Evolutionary conservation across 2,888 invertebrate species (phyloP), one percentile per base, ranked within the genome.

Genomic region (Chrysodeixis includens): DNA sequence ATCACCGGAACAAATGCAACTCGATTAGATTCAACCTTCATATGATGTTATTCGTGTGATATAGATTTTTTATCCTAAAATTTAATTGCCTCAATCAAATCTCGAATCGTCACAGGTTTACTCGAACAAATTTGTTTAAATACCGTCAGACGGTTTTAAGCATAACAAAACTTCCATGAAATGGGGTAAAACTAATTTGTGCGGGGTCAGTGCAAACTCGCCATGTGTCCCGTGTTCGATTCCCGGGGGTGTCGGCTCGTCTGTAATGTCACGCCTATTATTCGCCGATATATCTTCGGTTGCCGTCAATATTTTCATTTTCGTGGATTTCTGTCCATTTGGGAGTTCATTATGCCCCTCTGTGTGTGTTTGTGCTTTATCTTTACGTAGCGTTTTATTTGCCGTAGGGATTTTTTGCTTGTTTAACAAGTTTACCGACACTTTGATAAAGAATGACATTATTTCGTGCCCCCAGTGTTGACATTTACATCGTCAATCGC

Each of bases 211-310:
- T 81, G 67, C 70, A 65, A 77, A 78, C 83, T 84, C 82, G 89
- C 92, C 94, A 94, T 94, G 93, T 95, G 94, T 82, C 84, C 83
- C 81, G 71, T 84, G 91, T 93, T 93, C 84, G 86, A 90, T 86
- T 93, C 94, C 94, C 93, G 91, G 93, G 93, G 91, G 89, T 87
- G 85, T 84, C 85, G 82, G 76, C 70, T 78, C 81, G 84, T 83
- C 84, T 86, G 87, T 90, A 93, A 93, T 94, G 94, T 94, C 91
- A 94, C 93, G 94, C 92, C 90, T 94, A 91, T 95, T 94, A 93
- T 91, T 90, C 86, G 82, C 86, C 93, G 88, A 94, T 95, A 94
- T 92, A 93, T 94, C 93, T 93, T 91, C 86, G 67, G 86, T 82
- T 84, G 86, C 88, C 90, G 90, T 92, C 88, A 93, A 93, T 92